Evolutionary conservation across 2,888 invertebrate genomes (phyloP), one percentile per base, ranked within the genome.

Genomic region (Polymixis lichenea): DNA sequence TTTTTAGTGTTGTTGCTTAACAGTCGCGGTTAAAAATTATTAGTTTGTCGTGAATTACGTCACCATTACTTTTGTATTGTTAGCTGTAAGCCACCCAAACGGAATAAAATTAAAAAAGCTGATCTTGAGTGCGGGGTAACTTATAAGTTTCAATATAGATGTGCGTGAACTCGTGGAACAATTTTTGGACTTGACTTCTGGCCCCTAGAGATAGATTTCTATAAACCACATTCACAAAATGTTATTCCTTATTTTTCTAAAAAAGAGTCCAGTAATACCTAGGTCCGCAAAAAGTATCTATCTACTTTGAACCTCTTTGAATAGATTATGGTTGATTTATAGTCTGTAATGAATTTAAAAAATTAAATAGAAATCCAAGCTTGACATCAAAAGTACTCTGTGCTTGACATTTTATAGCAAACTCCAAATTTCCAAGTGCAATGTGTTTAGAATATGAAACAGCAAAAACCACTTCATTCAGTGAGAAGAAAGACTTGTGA

Each of bases 371-470:
- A 55, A 51, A 51, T 15, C 28, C 25, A 61, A n/a, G 32, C 28
- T 49, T 19, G 11, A 56, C 8, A 67, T 58, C 4, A 32, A 32
- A 32, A n/a, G n/a, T n/a, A n/a, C n/a, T n/a, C n/a, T n/a, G n/a
- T n/a, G n/a, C n/a, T n/a, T n/a, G n/a, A n/a, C 32, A 32, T 43
- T 73, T 8, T 15, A 43, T 0, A 58, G 32, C 53, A 69, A 69
- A 69, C 19, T 68, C 75, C 77, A 90, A 90, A 89, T 86, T 85
- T 19, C 13, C 80, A 83, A 86, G 89, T 89, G 46, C 49, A 56
- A 80, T 68, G 64, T 72, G 55, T 65, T 38, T 61, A 69, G 25
- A 88, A 58, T 82, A 92, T 92, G 91, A 89, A 90, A 89, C 84
- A 78, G 19, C 88, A 88, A 77, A 90, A 89, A 86, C 69, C 74